Base-by-base conservation (phyloP, 2,797 vertebrate genomes). In the Sebastes miniatus region DNA sequence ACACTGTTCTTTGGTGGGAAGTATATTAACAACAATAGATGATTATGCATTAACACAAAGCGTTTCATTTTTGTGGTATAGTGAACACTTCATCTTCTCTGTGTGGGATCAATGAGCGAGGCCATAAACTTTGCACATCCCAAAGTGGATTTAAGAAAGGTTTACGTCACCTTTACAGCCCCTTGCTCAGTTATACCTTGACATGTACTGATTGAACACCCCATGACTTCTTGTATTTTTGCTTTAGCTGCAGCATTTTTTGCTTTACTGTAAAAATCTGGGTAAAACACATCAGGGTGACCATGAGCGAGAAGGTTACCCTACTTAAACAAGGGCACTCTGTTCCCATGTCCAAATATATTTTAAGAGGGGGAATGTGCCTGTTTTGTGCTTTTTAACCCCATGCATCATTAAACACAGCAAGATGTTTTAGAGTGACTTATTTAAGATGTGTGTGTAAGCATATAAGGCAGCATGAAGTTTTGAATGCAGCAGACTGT, bases 271-370 rank as follows among this genome's bases (percentile, higher is more conserved):
- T 50, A 64, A 84, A 83, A 83, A 16, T 57, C 14, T 36, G 20
- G 8, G 4, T 67, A 14, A 87, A 85, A 73, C 71, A 81, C 80
- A 80, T 77, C 81, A 90, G 31, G 57, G 76, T 81, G 79, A 72
- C 71, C 63, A 43, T 54, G 22, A 81, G 27, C 61, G 10, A 79
- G 56, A 69, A 87, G 78, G 79, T 84, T 87, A 91, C 70, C 90
- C 87, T 85, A 87, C 73, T 89, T 85, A 76, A 86, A 75, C 79
- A 91, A 91, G 85, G 89, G 76, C 89, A 75, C n/a, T 4, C 58
- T 80, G 85, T 63, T 61, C 80, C 87, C 64, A 87, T 47, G 34
- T 81, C 87, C 80, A 91, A 65, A 91, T 85, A 87, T 83, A 88
- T 72, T 71, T 61, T 50, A 71, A 47, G 69, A 9, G n/a, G 52